Evolutionary conservation across 2,888 invertebrate species (phyloP).

Genomic region (Cataglyphis albicans): DNA sequence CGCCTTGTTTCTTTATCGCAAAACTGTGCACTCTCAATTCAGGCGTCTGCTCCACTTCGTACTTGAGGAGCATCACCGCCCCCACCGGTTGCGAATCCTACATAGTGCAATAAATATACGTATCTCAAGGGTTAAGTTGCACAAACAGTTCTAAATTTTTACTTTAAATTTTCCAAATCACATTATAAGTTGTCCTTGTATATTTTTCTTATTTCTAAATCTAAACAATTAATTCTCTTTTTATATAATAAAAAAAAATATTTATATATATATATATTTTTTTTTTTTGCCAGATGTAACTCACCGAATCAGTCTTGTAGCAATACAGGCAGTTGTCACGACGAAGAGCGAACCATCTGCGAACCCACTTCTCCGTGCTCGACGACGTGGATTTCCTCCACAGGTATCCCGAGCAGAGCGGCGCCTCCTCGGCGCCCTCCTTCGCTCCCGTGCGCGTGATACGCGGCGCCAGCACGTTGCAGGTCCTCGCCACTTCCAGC

Average conservation of each 20-base stretch:
- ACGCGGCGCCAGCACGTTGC: conserved; percentile 91
- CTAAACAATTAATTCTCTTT: not conserved
- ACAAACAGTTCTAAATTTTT: not conserved
- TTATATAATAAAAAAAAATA: too few species aligned
- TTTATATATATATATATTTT: not conserved
- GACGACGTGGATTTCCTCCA: conserved; percentile 90
- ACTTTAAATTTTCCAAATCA: not conserved
- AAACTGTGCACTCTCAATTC: conserved; percentile 91
- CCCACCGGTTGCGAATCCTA: conserved; percentile 96
- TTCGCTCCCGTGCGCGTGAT: conserved; percentile 88
- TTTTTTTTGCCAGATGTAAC: conserved; percentile 70
- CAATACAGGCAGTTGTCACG: conserved; percentile 97
- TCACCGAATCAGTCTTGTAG: conserved; percentile 96
- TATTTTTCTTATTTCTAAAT: not conserved
- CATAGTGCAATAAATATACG: conserved; percentile 33
- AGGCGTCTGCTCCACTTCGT: conserved; percentile 90
- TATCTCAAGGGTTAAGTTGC: conserved; percentile 1
- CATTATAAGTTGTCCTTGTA: not conserved
- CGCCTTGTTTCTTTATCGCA: conserved; percentile 90
- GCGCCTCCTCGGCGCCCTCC: conserved; percentile 86
- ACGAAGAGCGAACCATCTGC: conserved; percentile 96
- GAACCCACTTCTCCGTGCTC: conserved; percentile 91
- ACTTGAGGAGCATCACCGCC: conserved; percentile 94
- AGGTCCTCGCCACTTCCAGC: conserved; percentile 95
- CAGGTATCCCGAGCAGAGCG: conserved; percentile 91